phyloP scores from a whole-genome alignment of 2,888 invertebrate genomes.

The Lasioglossum morio region DNA sequence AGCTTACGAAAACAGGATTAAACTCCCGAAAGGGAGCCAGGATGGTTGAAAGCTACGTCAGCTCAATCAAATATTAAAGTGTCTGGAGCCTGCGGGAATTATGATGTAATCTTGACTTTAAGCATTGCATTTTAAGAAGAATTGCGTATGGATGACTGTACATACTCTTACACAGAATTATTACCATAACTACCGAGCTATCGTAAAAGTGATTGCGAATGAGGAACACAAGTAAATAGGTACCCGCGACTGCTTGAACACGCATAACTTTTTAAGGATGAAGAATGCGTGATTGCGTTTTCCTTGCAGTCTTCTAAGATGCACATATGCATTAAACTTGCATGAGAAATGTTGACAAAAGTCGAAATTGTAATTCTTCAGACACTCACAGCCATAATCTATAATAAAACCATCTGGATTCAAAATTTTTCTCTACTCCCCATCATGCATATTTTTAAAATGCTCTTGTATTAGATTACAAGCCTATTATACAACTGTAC shows the following conservation, averaged over 20 bases:
- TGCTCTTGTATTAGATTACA: not conserved
- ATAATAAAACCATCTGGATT: too few species aligned
- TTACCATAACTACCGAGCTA: conserved; percentile 30
- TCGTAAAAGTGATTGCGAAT: conserved; percentile 14
- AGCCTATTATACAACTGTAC: not conserved
- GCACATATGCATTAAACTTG: not conserved
- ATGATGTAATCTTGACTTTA: conserved; percentile 10
- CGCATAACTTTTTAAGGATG: conserved; percentile 15
- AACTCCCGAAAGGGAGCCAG: not conserved
- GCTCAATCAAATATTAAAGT: not conserved
- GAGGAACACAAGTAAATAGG: conserved; percentile 22
- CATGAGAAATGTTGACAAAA: not conserved
- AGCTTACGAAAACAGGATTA: not conserved
- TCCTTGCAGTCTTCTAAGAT: not conserved
- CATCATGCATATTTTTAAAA: too few species aligned
- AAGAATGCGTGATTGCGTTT: not conserved
- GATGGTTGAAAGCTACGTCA: not conserved
- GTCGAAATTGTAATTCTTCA: too few species aligned
- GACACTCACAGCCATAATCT: too few species aligned
- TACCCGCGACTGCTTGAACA: not conserved
- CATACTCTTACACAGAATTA: conserved; percentile 33
- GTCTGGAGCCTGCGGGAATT: not conserved
- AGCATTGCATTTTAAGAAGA: conserved; percentile 1
- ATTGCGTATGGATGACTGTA: conserved; percentile 21
- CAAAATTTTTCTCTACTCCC: too few species aligned